phyloP scores from a whole-genome alignment of 2,797 vertebrate genomes.

The Lutra lutra region DNA sequence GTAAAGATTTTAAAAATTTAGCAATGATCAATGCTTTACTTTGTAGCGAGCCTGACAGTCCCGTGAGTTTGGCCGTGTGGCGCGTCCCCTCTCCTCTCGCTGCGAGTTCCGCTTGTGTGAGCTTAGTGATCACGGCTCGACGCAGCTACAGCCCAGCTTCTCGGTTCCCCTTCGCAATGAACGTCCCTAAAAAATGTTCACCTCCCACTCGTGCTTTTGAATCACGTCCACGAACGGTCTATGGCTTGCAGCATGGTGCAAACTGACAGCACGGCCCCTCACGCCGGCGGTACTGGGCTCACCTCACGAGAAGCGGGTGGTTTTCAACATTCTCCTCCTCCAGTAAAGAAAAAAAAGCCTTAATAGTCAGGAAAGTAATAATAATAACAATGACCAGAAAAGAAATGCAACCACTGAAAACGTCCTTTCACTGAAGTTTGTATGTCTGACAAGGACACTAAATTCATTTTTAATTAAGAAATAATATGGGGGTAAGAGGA shows the following conservation, averaged over 20 bases:
- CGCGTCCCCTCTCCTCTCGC: no score
- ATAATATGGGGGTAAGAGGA: neutral
- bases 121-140: rapidly evolving
- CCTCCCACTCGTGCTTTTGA: neutral
- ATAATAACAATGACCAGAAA: neutral
- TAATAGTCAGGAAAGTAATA: neutral
- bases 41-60: neutral
- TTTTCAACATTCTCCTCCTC: neutral
- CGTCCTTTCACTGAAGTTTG: neutral
- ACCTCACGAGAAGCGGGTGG: no score
- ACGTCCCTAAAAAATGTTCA: neutral
- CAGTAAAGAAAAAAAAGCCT: neutral
- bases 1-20: neutral
- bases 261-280: rapidly evolving
- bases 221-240: neutral
- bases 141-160: neutral
- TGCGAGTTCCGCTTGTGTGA: no score
- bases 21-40: neutral
- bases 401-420: neutral
- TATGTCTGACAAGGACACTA: neutral
- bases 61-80: neutral
- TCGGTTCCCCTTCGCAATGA: neutral
- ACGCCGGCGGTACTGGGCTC: rapidly evolving
- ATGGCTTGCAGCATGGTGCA: no score
- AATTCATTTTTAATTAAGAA: neutral